These are phyloP conservation scores for Corythornis madagascariensis DNA, from an alignment of 2,113 vertebrate species.

Conservation along the genomic window DNA sequence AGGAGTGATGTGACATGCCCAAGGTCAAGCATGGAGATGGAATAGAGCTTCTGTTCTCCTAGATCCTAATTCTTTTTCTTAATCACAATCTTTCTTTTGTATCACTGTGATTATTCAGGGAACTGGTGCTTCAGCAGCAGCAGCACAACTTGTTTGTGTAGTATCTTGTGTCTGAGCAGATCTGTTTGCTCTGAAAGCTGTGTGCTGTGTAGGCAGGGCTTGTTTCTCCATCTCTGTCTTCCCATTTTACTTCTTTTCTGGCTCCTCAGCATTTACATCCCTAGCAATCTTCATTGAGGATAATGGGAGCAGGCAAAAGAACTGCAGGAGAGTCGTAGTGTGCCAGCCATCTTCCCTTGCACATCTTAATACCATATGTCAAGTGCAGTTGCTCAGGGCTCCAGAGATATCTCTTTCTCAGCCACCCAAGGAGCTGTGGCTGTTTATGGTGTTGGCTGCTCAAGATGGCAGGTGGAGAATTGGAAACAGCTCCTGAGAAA, in stretches of 20 bases:
- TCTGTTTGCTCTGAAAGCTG: not conserved
- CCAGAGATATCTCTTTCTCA: conserved; percentile 49
- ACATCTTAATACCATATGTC: conserved; percentile 65
- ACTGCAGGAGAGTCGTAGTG: conserved; percentile 27
- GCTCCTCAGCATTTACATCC: conserved; percentile 40
- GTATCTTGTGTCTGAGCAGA: not conserved
- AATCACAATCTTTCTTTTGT: conserved; percentile 2
- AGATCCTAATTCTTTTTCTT: not conserved
- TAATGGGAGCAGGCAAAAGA: conserved; percentile 62
- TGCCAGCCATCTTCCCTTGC: conserved; percentile 54
- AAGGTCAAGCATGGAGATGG: not conserved
- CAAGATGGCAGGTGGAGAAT: conserved; percentile 44
- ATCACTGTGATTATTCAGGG: not conserved
- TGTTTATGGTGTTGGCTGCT: not conserved
- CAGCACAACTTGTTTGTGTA: not conserved
- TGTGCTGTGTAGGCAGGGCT: not conserved
- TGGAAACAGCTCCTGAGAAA: conserved; percentile 3
- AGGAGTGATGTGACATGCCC: not conserved
- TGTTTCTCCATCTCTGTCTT: not conserved
- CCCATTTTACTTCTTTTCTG: conserved; percentile 12
- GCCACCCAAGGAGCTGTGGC: conserved; percentile 16
- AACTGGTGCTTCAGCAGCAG: not conserved
- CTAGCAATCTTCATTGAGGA: conserved; percentile 48
- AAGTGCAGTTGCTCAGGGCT: conserved; percentile 55
- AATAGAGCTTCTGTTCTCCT: not conserved